phyloP scores from a whole-genome alignment of 2,888 invertebrate genomes.

The Craniophora ligustri region DNA sequence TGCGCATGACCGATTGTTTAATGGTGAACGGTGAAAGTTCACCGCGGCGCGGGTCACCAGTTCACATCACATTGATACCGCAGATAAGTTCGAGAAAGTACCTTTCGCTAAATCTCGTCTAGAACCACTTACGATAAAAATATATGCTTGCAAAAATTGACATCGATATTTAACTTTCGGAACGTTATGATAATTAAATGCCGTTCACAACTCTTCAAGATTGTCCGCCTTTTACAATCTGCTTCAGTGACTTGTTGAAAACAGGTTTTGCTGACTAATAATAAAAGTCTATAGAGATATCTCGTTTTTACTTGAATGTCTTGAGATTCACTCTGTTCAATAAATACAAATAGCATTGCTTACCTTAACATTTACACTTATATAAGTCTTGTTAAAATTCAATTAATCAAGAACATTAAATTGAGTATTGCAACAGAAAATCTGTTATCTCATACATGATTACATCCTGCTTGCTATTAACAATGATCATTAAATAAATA shows the following conservation, averaged over 20 bases:
- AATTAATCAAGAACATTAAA: neutral
- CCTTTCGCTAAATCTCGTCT: slow-evolving; percentile 30
- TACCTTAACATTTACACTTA: neutral
- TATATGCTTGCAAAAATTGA: slow-evolving; percentile 27
- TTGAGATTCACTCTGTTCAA: slow-evolving; percentile 14
- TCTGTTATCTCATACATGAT: neutral
- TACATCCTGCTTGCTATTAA: neutral
- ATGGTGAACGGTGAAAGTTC: slow-evolving; percentile 50
- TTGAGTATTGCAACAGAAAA: neutral
- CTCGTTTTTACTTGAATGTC: slow-evolving; percentile 25
- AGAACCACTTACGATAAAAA: slow-evolving; percentile 55
- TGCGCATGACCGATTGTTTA: slow-evolving; percentile 29
- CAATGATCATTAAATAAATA: too few relatives aligned
- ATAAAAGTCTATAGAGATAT: slow-evolving; percentile 25
- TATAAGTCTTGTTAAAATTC: neutral
- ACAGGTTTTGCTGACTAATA: slow-evolving; percentile 41
- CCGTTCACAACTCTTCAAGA: slow-evolving; percentile 3
- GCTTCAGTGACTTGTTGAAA: slow-evolving; percentile 29
- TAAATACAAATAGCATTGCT: too few relatives aligned
- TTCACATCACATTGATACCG: slow-evolving; percentile 20
- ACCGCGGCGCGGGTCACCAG: slow-evolving; percentile 20
- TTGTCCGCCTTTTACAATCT: slow-evolving; percentile 13
- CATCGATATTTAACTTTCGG: slow-evolving; percentile 20
- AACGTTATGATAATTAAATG: slow-evolving; percentile 10
- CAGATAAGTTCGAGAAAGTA: slow-evolving; percentile 46